Base-by-base conservation (phyloP, 2,797 vertebrate species). In the Myotis daubentonii region DNA sequence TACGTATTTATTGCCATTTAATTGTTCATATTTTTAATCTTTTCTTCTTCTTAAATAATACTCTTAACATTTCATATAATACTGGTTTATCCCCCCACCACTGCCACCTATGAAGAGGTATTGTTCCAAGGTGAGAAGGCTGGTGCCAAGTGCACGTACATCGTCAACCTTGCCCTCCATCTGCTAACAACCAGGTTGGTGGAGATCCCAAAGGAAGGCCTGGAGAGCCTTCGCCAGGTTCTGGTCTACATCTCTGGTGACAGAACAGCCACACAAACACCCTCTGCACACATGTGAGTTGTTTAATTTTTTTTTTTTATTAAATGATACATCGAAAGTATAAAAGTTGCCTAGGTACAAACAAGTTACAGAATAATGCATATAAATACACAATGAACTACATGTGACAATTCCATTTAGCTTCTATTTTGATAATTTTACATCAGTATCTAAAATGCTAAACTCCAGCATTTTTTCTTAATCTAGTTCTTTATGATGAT, bases 331-430 rank as follows among this genome's bases (percentile, higher is more conserved):
- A 90, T 2, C 60, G 1, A 47, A 81, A 90, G 78, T 85, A 93
- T 89, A 89, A 95, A 95, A 95, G 53, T 44, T 74, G 49, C 51
- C 44, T 47, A 62, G 53, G 79, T 75, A 92, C 65, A 95, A 91
- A 89, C 49, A 49, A 91, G 10, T 83, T 51, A 88, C 68, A 94
- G 51, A 90, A 47, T 47, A 49, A 91, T 22, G n/a, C 55, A 78
- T 44, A 87, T 15, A 55, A 93, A 95, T 30, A 23, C 20, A 53
- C 55, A 81, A 9, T 15, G 33, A 55, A 79, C 75, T 25, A 55
- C 53, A 88, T 2, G 47, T 47, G 57, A 93, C 65, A 89, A 90
- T 87, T 87, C 33, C 79, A 33, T 70, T 90, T 47, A 71, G n/a
- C 33, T 82, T 84, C 41, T 79, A 80, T 62, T 57, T 30, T 70